Evolutionary conservation across 2,113 vertebrate genomes (phyloP).

Genomic region (Crocuta crocuta): DNA sequence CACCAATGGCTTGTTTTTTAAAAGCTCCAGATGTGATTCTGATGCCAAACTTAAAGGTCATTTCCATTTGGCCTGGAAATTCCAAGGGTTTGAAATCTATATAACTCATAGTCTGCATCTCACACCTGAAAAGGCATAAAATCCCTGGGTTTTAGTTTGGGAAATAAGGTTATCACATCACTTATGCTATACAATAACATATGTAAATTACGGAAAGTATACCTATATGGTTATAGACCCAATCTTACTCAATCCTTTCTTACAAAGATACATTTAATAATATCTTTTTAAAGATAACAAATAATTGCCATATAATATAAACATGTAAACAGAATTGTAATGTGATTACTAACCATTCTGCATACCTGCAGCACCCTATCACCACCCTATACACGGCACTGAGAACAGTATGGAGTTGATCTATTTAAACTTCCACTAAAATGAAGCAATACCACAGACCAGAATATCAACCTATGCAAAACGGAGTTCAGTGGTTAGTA

Average conservation of each 20-base stretch:
- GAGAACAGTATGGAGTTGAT: not conserved
- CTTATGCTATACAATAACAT: not conserved
- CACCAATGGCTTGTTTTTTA: not conserved
- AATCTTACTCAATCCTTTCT: conserved; percentile 60
- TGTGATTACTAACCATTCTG: not conserved
- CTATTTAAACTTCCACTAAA: conserved; percentile 12
- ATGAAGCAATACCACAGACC: not conserved
- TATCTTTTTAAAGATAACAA: not conserved
- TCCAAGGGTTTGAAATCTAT: not conserved
- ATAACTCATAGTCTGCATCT: not conserved
- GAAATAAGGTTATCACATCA: not conserved
- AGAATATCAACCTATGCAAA: not conserved
- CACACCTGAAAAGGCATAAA: not conserved
- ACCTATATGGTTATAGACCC: not conserved
- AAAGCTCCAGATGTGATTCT: not conserved
- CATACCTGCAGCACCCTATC: not conserved
- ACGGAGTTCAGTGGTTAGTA: not conserved
- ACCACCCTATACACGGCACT: not conserved
- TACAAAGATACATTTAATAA: not conserved
- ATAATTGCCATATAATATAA: conserved; percentile 11
- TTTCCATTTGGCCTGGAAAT: conserved; percentile 16
- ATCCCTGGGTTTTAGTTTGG: conserved; percentile 16
- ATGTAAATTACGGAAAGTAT: conserved; percentile 29
- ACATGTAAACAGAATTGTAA: not conserved
- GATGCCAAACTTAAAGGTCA: conserved; percentile 10